Evolutionary conservation across 2,888 invertebrate species (phyloP).

Genomic region (Ernsta delagoae): DNA sequence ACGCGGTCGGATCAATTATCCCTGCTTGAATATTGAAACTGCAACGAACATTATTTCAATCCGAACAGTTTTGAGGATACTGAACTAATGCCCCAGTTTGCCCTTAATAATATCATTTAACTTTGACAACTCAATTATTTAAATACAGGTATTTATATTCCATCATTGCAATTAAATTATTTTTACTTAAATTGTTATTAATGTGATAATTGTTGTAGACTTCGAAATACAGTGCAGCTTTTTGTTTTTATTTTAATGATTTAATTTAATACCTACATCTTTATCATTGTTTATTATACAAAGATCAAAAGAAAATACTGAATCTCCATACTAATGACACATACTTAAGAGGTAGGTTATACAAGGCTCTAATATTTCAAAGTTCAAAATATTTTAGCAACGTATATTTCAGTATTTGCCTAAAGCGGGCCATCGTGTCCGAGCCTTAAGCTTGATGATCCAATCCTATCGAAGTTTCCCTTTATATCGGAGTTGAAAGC

Average conservation of each 20-base stretch:
- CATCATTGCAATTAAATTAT: too few relatives aligned
- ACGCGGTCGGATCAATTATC: constrained; percentile 16
- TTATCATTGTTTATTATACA: too few relatives aligned
- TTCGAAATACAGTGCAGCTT: too few relatives aligned
- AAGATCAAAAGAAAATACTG: too few relatives aligned
- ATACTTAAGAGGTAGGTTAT: too few relatives aligned
- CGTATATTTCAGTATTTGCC: constrained; percentile 10
- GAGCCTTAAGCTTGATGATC: constrained; percentile 52
- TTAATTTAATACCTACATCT: too few relatives aligned
- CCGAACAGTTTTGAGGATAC: not conserved
- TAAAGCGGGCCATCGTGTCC: constrained; percentile 44
- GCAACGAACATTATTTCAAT: constrained; percentile 11
- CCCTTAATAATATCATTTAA: not conserved
- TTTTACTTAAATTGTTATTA: too few relatives aligned
- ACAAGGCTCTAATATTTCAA: not conserved
- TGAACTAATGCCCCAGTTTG: not conserved
- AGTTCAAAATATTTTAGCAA: constrained; percentile 8
- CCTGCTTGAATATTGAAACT: constrained; percentile 16
- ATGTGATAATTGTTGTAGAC: too few relatives aligned
- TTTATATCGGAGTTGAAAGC: constrained; percentile 67
- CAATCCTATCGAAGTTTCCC: constrained; percentile 67
- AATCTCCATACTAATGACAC: too few relatives aligned
- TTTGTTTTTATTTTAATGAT: too few relatives aligned
- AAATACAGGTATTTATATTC: too few relatives aligned
- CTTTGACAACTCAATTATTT: too few relatives aligned